phyloP scores from a whole-genome alignment of 2,888 invertebrate genomes.

The Synanthedon myopaeformis region DNA sequence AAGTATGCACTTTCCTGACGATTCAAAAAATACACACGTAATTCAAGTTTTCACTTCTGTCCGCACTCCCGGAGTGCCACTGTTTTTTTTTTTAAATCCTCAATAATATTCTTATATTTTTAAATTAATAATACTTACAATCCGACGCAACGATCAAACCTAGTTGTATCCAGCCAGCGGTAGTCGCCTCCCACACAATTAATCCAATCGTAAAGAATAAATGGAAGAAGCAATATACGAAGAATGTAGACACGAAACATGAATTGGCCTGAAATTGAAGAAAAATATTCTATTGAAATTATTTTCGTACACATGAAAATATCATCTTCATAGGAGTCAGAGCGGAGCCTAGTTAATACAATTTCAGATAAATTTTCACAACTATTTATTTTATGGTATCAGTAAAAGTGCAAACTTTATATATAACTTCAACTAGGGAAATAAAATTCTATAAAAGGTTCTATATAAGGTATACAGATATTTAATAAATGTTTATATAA shows the following conservation, averaged over 20 bases:
- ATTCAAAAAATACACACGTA: too few species aligned
- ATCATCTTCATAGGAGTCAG: neutral
- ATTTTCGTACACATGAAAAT: neutral
- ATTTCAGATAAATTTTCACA: too few species aligned
- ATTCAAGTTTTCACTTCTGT: neutral
- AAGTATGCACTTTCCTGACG: too few species aligned
- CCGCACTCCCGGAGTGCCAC: too few species aligned
- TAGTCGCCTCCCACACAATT: slow-evolving; percentile 51
- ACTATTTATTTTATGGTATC: too few species aligned
- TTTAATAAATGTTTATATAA: too few species aligned
- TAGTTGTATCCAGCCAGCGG: slow-evolving; percentile 50
- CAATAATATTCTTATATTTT: neutral
- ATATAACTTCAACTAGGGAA: too few species aligned
- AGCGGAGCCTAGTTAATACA: too few species aligned
- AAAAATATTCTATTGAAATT: slow-evolving; percentile 1
- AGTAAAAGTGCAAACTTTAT: too few species aligned
- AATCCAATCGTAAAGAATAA: slow-evolving; percentile 50
- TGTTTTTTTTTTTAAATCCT: neutral
- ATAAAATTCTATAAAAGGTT: too few species aligned
- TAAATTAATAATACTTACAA: slow-evolving; percentile 24
- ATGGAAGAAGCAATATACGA: slow-evolving; percentile 58
- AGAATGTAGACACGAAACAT: slow-evolving; percentile 53
- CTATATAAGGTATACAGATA: too few species aligned
- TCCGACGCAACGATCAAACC: slow-evolving; percentile 45
- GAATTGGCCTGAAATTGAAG: slow-evolving; percentile 40